phyloP scores from a whole-genome alignment of 2,797 vertebrate genomes.

The Gorsachius magnificus region DNA sequence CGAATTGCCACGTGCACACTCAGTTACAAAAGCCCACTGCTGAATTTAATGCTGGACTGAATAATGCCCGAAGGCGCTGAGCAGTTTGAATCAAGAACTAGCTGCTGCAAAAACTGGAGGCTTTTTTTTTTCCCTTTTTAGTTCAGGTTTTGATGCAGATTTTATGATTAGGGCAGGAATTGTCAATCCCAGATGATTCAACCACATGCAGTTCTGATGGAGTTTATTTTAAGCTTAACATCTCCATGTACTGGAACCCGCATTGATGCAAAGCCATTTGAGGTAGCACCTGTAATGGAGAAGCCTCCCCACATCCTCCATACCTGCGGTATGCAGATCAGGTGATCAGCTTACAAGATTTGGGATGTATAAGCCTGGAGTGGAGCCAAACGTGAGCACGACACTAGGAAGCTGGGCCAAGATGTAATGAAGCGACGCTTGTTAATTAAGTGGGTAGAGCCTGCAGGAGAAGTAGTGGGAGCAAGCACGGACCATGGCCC shows the following conservation, averaged over 20 bases:
- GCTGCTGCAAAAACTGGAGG: not conserved
- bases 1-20: not conserved
- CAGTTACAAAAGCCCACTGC: not conserved
- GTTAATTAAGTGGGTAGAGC: not conserved
- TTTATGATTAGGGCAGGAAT: not conserved
- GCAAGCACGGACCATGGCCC: not conserved
- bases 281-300: not conserved
- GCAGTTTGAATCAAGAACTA: not conserved
- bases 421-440: not conserved
- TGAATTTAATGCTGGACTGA: not conserved
- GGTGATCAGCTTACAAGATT: not conserved
- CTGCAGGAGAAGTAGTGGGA: not conserved
- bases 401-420: not conserved
- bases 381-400: not conserved
- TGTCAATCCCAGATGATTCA: not conserved
- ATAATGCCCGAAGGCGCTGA: not conserved
- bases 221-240: not conserved
- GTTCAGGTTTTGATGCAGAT: not conserved
- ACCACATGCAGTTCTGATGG: not conserved
- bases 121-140: not conserved
- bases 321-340: rapidly evolving
- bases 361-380: not conserved
- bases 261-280: not conserved
- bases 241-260: not conserved
- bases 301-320: not conserved